Conservation (phyloP, 2,797 vertebrate species). For the Scleropages formosus region DNA sequence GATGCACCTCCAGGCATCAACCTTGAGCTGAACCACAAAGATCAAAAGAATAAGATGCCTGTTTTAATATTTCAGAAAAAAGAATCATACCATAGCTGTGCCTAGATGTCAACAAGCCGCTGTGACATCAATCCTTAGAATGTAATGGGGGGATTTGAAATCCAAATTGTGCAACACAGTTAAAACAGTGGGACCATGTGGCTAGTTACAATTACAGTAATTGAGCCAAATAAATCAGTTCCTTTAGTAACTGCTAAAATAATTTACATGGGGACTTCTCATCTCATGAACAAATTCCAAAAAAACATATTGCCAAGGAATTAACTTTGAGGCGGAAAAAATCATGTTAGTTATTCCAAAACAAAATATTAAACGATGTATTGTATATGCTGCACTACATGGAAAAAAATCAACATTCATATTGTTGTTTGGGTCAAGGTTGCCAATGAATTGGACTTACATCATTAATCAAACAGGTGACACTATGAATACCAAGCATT, state of each 20-base stretch:
- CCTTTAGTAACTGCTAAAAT: background rate
- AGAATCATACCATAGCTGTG: slow-evolving; percentile 14
- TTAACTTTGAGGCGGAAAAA: background rate
- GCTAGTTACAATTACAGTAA: background rate
- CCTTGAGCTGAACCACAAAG: slow-evolving; percentile 24
- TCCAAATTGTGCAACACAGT: background rate
- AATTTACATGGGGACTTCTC: background rate
- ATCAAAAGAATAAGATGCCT: slow-evolving; percentile 27
- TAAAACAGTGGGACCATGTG: background rate
- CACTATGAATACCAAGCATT: background rate
- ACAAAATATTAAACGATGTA: background rate
- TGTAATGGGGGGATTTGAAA: slow-evolving; percentile 14
- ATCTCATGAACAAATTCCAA: slow-evolving; percentile 1
- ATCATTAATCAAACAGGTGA: slow-evolving; percentile 2
- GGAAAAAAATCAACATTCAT: background rate
- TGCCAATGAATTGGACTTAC: slow-evolving; percentile 4
- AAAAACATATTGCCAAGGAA: background rate
- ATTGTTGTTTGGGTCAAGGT: background rate
- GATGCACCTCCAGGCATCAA: slow-evolving; percentile 9
- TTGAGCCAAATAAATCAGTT: background rate
- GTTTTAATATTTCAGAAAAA: slow-evolving; percentile 23
- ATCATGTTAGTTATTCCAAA: background rate
- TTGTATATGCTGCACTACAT: background rate
- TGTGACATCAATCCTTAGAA: background rate
- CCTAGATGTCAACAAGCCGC: slow-evolving; percentile 17